Evolutionary conservation across 1,140 invertebrate species (phyloP).

Genomic region (Hylaeus anthracinus): DNA sequence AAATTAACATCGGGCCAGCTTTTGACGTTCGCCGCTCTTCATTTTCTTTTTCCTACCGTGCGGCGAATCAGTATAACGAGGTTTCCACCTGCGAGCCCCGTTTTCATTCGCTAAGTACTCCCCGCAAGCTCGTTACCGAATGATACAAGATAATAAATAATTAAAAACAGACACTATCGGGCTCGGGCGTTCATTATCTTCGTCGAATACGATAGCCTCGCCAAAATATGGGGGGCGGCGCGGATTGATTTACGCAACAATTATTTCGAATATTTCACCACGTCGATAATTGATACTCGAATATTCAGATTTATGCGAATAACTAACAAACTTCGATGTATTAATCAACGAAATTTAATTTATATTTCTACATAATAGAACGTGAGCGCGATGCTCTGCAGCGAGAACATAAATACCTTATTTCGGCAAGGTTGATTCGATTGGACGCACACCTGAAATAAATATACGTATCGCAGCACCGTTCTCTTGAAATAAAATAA

Average conservation of each 20-base stretch:
- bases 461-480: background rate
- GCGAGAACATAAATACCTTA: background rate
- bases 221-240: background rate
- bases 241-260: background rate
- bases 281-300: constrained; percentile 13
- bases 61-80: constrained; percentile 45
- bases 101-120: constrained; percentile 45
- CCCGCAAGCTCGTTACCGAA: constrained; percentile 27
- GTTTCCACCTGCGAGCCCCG: constrained; percentile 21
- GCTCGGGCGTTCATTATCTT: constrained; percentile 9
- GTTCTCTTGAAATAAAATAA: too few relatives aligned
- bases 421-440: background rate
- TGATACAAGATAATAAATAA: constrained; percentile 41
- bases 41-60: background rate
- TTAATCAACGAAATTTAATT: constrained; percentile 11
- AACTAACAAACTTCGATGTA: constrained; percentile 13
- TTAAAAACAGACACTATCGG: constrained; percentile 14
- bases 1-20: constrained; percentile 46
- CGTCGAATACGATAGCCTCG: background rate
- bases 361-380: background rate
- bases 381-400: background rate
- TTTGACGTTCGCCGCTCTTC: constrained; percentile 17
- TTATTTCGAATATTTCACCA: background rate
- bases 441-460: background rate
- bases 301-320: constrained; percentile 19